phyloP scores from a whole-genome alignment of 2,113 vertebrate species.

The Thamnophis sirtalis region DNA sequence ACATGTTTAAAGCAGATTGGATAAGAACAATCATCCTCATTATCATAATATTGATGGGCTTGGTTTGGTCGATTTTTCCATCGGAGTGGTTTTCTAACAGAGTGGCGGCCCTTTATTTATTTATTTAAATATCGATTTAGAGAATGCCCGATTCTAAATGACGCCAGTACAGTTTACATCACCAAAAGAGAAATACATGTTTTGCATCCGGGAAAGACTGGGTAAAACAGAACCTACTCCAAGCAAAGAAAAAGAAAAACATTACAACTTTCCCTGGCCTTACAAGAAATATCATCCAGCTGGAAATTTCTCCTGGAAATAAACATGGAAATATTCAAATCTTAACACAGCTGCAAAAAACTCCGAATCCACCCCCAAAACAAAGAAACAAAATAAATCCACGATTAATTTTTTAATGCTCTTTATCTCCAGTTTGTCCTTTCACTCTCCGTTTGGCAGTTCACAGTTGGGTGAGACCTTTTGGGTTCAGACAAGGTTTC shows the following conservation, averaged over 20 bases:
- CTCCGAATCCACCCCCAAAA: background rate
- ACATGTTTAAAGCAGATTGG: background rate
- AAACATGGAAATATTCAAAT: background rate
- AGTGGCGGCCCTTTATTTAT: background rate
- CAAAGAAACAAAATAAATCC: background rate
- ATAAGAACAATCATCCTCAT: background rate
- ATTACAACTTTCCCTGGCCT: background rate
- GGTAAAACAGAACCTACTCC: background rate
- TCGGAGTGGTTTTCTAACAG: background rate
- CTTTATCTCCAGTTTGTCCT: background rate
- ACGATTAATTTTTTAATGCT: background rate
- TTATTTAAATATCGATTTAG: background rate
- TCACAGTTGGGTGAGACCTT: background rate
- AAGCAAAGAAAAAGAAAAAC: rapidly evolving
- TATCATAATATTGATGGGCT: background rate
- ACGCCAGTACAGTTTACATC: background rate
- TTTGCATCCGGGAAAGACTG: background rate
- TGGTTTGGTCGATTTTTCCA: background rate
- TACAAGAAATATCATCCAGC: background rate
- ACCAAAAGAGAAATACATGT: background rate
- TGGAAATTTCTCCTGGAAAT: background rate
- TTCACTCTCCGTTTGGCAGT: background rate
- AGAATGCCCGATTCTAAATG: background rate
- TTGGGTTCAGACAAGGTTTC: background rate
- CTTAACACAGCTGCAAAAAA: background rate